These are phyloP conservation scores for Melitaea athalia DNA, from an alignment of 2,888 invertebrate genomes.

Conservation along the genomic window DNA sequence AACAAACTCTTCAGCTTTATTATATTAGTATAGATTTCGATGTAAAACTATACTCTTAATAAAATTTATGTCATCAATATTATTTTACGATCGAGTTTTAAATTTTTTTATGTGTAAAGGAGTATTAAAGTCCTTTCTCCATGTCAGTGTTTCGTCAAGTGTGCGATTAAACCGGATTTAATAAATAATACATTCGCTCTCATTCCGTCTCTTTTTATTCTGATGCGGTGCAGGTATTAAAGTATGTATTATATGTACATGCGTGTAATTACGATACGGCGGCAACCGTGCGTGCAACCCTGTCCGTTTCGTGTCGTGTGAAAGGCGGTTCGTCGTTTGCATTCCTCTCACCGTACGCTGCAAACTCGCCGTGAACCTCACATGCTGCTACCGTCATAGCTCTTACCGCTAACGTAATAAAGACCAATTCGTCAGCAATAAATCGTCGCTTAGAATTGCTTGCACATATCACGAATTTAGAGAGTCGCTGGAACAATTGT, in stretches of 20 bases:
- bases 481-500: conserved; percentile 67
- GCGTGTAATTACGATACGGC: conserved; percentile 29
- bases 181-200: conserved; percentile 31
- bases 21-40: no score
- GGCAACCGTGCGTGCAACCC: conserved; percentile 41
- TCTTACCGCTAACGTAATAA: conserved; percentile 23
- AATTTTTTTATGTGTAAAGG: conserved; percentile 7
- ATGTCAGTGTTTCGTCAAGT: conserved; percentile 31
- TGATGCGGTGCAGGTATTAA: conserved; percentile 13
- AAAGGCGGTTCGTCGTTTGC: conserved; percentile 55
- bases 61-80: conserved; percentile 5
- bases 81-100: conserved; percentile 13
- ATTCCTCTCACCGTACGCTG: conserved; percentile 64
- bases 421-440: conserved; percentile 11
- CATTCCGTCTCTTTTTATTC: conserved; percentile 28
- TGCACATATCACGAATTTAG: conserved; percentile 56
- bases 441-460: conserved; percentile 15
- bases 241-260: conserved; percentile 12
- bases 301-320: conserved; percentile 42
- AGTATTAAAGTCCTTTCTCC: conserved; percentile 28
- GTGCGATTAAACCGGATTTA: conserved; percentile 31
- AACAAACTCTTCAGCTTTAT: no score
- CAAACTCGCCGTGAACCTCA: conserved; percentile 39
- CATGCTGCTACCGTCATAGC: conserved; percentile 7
- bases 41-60: not conserved